Percentiles rank a stretch among this genome's conserved stretches.
Evolutionary conservation across 2,797 vertebrate species (phyloP).

Genomic region (Myotis findleyi): DNA sequence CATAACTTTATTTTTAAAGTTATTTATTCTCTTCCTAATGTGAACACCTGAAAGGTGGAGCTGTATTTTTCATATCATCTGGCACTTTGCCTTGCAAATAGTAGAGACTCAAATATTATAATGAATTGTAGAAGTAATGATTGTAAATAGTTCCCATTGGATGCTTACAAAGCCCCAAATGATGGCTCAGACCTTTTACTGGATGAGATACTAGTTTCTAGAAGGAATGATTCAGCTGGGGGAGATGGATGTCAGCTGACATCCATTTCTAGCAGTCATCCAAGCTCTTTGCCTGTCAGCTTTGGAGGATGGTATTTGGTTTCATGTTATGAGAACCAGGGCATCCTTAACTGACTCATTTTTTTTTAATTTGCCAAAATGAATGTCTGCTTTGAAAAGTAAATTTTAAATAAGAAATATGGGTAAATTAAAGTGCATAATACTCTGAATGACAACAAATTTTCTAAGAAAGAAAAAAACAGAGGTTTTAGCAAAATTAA

Average conservation of each 20-base stretch:
- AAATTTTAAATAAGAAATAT: constrained; percentile 55
- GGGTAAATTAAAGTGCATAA: constrained; percentile 23
- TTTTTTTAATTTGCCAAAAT: constrained; percentile 60
- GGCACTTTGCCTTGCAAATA: neutral
- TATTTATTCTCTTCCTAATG: neutral
- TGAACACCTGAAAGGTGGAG: neutral
- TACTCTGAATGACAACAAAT: constrained; percentile 30
- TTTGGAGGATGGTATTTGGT: constrained; percentile 9
- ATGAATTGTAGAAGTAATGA: neutral
- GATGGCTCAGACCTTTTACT: constrained; percentile 43
- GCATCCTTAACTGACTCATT: neutral
- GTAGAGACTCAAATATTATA: neutral
- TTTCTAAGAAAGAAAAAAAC: constrained; percentile 52
- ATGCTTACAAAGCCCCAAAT: neutral
- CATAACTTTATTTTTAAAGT: neutral
- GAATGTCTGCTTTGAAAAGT: constrained; percentile 55
- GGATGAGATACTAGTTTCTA: neutral
- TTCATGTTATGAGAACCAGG: constrained; percentile 43
- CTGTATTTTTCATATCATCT: constrained; percentile 15
- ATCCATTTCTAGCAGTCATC: neutral
- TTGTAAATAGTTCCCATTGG: neutral
- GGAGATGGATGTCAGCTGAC: neutral
- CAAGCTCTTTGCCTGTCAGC: neutral
- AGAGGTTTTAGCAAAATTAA: constrained; percentile 64
- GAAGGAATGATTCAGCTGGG: neutral